Percentiles rank a stretch among this genome's conserved stretches.
Conservation (phyloP, 2,113 vertebrate species). For the Chroicocephalus ridibundus region DNA sequence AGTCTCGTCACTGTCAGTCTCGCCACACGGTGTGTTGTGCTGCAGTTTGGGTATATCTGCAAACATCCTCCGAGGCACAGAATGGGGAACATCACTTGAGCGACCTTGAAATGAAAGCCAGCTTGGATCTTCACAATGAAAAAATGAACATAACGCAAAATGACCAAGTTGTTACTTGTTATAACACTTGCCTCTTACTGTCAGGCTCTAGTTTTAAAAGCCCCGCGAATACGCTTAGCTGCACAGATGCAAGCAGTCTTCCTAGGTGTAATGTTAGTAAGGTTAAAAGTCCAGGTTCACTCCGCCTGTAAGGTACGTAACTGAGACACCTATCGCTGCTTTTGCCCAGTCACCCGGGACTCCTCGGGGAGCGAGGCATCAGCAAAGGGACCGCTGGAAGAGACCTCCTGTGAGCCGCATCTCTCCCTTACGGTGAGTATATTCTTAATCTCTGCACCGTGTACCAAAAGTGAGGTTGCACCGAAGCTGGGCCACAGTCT, state of each 20-base stretch:
- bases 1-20: neutral
- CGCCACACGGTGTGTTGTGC: neutral
- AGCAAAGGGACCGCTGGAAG: neutral
- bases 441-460: neutral
- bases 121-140: constrained; percentile 19
- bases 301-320: neutral
- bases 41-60: neutral
- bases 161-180: neutral
- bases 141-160: neutral
- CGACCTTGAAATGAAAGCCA: constrained; percentile 31
- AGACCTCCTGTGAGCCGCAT: neutral
- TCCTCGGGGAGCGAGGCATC: neutral
- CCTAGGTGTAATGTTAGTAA: neutral
- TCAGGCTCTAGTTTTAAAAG: neutral
- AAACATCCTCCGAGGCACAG: neutral
- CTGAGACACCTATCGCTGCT: neutral
- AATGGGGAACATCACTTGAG: neutral
- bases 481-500: neutral
- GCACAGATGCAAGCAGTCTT: neutral
- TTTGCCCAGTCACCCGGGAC: neutral
- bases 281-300: neutral
- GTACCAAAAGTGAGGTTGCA: neutral
- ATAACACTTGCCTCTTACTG: neutral
- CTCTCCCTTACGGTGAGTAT: neutral
- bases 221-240: neutral